Conservation (phyloP, 2,888 invertebrate genomes). For the Lydus trimaculatus region DNA sequence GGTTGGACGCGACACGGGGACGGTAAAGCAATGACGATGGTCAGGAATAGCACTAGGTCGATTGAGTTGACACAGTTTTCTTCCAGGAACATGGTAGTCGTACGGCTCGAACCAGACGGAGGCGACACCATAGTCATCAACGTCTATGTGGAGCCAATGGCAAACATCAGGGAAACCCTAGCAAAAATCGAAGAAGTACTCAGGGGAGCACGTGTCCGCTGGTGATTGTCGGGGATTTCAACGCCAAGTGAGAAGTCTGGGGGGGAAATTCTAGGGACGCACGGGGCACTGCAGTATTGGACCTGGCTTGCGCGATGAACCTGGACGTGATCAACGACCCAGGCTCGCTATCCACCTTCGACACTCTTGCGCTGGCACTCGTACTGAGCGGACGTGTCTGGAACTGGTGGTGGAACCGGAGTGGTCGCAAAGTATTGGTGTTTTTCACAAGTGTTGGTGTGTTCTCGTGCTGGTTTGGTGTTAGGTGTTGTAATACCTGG, state of each 20-base stretch:
- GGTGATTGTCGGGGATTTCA: conserved; percentile 33
- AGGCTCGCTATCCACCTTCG: too few species aligned
- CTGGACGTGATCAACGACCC: too few species aligned
- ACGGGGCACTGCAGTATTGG: too few species aligned
- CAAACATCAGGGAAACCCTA: not conserved
- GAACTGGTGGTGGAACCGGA: too few species aligned
- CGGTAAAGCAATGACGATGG: conserved; percentile 13
- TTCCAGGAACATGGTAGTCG: not conserved
- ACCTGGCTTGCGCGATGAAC: too few species aligned
- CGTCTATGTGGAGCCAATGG: conserved; percentile 10
- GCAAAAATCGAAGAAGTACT: conserved; percentile 7
- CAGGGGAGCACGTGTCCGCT: not conserved
- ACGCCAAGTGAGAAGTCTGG: conserved; percentile 31
- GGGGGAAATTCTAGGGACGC: conserved; percentile 27
- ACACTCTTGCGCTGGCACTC: too few species aligned
- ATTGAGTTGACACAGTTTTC: conserved; percentile 2
- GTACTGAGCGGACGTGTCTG: too few species aligned
- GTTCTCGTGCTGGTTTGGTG: too few species aligned
- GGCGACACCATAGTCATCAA: not conserved
- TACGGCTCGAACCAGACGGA: not conserved
- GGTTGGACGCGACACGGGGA: conserved; percentile 9
- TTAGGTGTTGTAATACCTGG: too few species aligned
- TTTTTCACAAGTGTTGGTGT: too few species aligned
- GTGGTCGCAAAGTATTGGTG: too few species aligned
- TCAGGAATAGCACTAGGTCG: not conserved